A percentile compares a stretch with the other conserved stretches of the same genome.
These are phyloP conservation scores for Gryllus bimaculatus DNA, from an alignment of 1,140 invertebrate species.

Conservation along the genomic window DNA sequence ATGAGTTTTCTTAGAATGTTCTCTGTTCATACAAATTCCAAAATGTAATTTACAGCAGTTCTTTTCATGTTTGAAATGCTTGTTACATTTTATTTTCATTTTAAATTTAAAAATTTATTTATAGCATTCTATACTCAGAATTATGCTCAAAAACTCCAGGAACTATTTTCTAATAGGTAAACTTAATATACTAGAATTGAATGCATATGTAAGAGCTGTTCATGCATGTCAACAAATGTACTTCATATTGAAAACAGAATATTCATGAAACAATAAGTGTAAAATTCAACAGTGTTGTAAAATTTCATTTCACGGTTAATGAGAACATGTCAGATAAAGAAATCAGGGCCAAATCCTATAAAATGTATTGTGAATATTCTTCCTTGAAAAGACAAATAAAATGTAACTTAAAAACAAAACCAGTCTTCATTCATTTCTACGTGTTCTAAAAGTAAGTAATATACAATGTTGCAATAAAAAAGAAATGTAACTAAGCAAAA, in stretches of 20 bases:
- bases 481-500: no score
- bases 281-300: neutral
- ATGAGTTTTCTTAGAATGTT: neutral
- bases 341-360: neutral
- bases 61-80: neutral
- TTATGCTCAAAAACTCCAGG: no score
- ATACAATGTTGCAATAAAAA: no score
- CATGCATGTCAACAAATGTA: neutral
- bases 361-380: neutral
- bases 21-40: neutral
- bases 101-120: neutral
- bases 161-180: neutral
- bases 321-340: neutral
- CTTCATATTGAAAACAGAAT: neutral
- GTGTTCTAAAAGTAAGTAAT: no score
- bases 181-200: neutral
- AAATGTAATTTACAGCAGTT: neutral
- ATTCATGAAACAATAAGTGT: neutral
- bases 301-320: neutral
- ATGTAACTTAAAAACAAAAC: neutral
- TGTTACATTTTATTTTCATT: neutral
- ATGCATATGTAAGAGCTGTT: neutral
- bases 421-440: neutral
- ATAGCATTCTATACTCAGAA: neutral
- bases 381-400: neutral